These are phyloP conservation scores for Casuarius casuarius DNA, from an alignment of 2,113 vertebrate genomes.

Conservation along the genomic window DNA sequence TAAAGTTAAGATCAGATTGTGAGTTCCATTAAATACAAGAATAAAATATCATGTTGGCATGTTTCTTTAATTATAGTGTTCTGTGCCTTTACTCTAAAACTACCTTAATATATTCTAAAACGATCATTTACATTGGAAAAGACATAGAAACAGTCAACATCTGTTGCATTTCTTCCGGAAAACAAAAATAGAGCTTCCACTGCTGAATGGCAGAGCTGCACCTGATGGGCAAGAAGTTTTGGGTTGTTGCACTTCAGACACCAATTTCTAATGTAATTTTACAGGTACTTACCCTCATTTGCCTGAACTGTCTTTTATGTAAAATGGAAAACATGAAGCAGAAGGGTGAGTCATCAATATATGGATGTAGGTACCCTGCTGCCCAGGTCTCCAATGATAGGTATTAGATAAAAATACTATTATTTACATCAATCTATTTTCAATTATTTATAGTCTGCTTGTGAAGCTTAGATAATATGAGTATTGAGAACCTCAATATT, in stretches of 20 bases:
- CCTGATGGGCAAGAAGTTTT: neutral
- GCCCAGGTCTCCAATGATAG: neutral
- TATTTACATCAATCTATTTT: neutral
- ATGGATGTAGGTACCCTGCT: neutral
- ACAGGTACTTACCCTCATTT: neutral
- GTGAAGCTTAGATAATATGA: neutral
- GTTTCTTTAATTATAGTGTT: neutral
- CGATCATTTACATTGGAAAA: neutral
- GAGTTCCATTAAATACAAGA: neutral
- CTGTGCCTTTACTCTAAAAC: neutral
- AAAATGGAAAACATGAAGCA: neutral
- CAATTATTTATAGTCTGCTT: neutral
- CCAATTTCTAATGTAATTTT: neutral
- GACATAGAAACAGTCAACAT: neutral
- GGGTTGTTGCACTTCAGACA: neutral
- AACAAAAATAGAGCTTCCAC: neutral
- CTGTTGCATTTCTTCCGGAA: neutral
- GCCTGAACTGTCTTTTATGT: neutral
- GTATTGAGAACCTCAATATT: neutral
- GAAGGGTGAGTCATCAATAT: neutral
- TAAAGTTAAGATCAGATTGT: neutral
- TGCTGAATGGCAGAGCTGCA: neutral
- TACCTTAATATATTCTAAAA: neutral
- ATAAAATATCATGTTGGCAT: neutral
- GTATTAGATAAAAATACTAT: neutral